These are phyloP conservation scores for Ethmia dodecea DNA, from an alignment of 2,888 invertebrate species.

Conservation along the genomic window DNA sequence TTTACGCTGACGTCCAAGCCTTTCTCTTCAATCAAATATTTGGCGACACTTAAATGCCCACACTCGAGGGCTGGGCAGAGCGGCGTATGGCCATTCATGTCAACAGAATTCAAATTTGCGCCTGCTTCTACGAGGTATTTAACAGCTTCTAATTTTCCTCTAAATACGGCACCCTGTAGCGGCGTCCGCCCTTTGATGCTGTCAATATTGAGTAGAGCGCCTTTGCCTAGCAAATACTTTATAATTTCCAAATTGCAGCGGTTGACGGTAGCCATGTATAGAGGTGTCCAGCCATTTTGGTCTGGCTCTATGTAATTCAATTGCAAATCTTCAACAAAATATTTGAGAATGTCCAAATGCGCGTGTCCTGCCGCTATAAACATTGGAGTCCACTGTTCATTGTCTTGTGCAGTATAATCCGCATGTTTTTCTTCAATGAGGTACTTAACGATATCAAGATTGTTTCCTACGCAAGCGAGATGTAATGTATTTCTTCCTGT, in stretches of 20 bases:
- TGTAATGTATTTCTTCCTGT: not conserved
- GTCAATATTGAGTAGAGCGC: not conserved
- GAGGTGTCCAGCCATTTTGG: not conserved
- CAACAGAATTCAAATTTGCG: not conserved
- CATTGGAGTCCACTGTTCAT: slow-evolving; percentile 1
- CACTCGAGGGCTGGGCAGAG: slow-evolving; percentile 1
- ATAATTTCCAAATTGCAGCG: not conserved
- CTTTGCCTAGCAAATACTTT: slow-evolving; percentile 5
- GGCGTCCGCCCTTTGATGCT: not conserved
- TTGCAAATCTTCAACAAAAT: slow-evolving; percentile 6
- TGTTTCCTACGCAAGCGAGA: not conserved
- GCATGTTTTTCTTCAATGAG: slow-evolving; percentile 2
- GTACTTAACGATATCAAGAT: slow-evolving; percentile 2
- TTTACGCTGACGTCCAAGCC: not conserved
- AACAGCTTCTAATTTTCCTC: not conserved
- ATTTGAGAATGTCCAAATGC: slow-evolving; percentile 3
- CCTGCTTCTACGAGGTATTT: slow-evolving; percentile 7
- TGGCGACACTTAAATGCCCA: slow-evolving; percentile 5
- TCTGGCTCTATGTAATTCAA: not conserved
- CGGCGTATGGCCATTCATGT: slow-evolving; percentile 1
- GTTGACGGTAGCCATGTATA: slow-evolving; percentile 1
- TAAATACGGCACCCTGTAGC: not conserved
- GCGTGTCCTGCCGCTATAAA: not conserved
- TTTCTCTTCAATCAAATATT: slow-evolving; percentile 9
- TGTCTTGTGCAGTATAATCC: not conserved